Evolutionary conservation across 2,113 vertebrate species (phyloP).

Genomic region (Brachionichthys hirsutus): DNA sequence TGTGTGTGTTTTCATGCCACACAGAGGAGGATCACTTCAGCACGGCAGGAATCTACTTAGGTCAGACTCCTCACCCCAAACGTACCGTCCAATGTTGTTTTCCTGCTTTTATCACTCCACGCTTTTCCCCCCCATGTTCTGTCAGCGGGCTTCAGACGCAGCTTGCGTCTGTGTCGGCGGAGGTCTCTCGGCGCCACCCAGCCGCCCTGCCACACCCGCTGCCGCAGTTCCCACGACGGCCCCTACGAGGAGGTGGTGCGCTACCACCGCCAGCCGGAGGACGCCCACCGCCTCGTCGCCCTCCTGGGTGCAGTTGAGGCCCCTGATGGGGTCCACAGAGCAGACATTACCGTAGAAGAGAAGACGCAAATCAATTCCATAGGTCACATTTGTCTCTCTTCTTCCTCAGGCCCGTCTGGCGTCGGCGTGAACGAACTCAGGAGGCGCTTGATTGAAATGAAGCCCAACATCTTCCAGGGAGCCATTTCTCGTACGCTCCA

Average conservation of each 20-base stretch:
- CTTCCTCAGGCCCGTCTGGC: slow-evolving; percentile 85
- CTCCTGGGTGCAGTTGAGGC: slow-evolving; percentile 80
- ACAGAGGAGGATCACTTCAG: slow-evolving; percentile 88
- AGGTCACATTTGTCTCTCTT: too few relatives aligned
- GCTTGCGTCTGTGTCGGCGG: slow-evolving; percentile 88
- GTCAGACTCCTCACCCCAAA: slow-evolving; percentile 66
- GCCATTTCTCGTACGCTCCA: slow-evolving; percentile 86
- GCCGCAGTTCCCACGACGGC: slow-evolving; percentile 57
- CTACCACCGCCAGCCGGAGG: slow-evolving; percentile 83
- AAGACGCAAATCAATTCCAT: too few relatives aligned
- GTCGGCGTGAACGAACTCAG: slow-evolving; percentile 94
- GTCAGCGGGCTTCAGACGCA: slow-evolving; percentile 90
- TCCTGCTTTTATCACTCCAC: too few relatives aligned
- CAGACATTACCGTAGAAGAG: too few relatives aligned
- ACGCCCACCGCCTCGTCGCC: slow-evolving; percentile 82
- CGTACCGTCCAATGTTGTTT: too few relatives aligned
- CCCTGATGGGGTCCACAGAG: too few relatives aligned
- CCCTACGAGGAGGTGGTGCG: slow-evolving; percentile 91
- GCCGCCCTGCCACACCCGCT: slow-evolving; percentile 61
- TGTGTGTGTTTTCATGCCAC: neutral
- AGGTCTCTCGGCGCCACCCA: slow-evolving; percentile 63
- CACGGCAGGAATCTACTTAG: slow-evolving; percentile 82
- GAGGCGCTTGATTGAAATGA: slow-evolving; percentile 82
- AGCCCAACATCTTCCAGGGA: slow-evolving; percentile 84
- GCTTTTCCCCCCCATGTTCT: neutral